Evolutionary conservation across 2,888 invertebrate species (phyloP), one percentile per base, ranked within the genome.

Genomic region (Sipunculus nudus): DNA sequence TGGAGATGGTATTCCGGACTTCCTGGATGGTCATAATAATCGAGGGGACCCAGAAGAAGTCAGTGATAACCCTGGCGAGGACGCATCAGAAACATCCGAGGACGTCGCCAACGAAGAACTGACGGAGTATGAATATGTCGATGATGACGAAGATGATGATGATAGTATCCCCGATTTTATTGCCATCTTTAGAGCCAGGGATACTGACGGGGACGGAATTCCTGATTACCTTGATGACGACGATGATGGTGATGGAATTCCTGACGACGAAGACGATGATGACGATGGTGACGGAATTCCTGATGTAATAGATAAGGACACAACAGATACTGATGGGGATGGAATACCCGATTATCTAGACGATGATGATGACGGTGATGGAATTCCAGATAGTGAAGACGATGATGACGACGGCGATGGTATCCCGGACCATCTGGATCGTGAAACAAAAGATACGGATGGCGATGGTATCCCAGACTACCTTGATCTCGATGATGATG

Each of bases 121-220:
- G n/a, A n/a, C n/a, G n/a, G n/a, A n/a, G n/a, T n/a, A n/a, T n/a
- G n/a, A n/a, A n/a, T n/a, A 53, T 53, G 3, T 23, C 66, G 3
- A 64, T 66, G 46, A 48, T 28, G 62, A 53, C 67, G n/a, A 76
- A 77, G 50, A 60, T 55, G 52, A 76, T 76, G 53, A 61, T 53
- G 13, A 70, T 71, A 61, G 64, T 23, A 66, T 72, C 28, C 67
- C 67, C 4, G 66, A 70, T 41, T 21, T 62, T 16, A 63, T 65
- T 40, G 62, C 68, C n/a, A 70, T 71, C 65, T 16, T 66, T 32
- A 39, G 49, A 16, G 78, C 78, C 28, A 35, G 53, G 32, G 79
- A 79, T 50, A 55, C 60, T 8, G 78, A 79, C 65, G 72, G 72
- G 13, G 77, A 79, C 65, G 75, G 74, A 13, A 76, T 78, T 53